Percentiles rank a stretch among this genome's conserved stretches.
Conservation (phyloP, 2,888 invertebrate species). For the Sinohyriopsis cumingii region DNA sequence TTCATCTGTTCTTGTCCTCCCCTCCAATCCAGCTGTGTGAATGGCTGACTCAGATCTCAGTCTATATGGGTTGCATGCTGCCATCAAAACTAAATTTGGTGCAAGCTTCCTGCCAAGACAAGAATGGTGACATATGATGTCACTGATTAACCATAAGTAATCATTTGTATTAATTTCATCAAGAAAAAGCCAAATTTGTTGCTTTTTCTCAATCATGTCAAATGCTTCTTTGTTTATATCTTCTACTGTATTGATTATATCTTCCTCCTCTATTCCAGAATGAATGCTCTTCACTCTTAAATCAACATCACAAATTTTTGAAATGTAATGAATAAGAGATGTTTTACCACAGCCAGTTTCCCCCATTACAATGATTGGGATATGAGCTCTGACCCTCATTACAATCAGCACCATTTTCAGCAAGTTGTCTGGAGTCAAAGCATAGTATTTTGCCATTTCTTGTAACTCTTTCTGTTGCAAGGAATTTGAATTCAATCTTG, state of each 20-base stretch:
- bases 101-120: slow-evolving; percentile 34
- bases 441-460: slow-evolving; percentile 32
- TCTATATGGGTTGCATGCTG: slow-evolving; percentile 57
- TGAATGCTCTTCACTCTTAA: slow-evolving; percentile 49
- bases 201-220: not conserved
- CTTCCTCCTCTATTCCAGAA: slow-evolving; percentile 39
- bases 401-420: slow-evolving; percentile 54
- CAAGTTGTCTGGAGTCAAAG: slow-evolving; percentile 53
- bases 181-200: slow-evolving; percentile 46
- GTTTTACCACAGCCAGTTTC: slow-evolving; percentile 62
- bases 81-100: slow-evolving; percentile 45
- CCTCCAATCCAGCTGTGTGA: slow-evolving; percentile 42
- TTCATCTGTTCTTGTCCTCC: slow-evolving; percentile 44
- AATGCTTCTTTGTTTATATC: slow-evolving; percentile 21
- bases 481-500: slow-evolving; percentile 21
- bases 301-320: slow-evolving; percentile 36
- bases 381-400: slow-evolving; percentile 37
- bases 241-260: slow-evolving; percentile 24
- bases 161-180: slow-evolving; percentile 58
- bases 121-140: slow-evolving; percentile 41
- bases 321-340: slow-evolving; percentile 46
- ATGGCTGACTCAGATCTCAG: slow-evolving; percentile 32
- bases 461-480: slow-evolving; percentile 7
- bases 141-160: slow-evolving; percentile 41
- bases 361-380: slow-evolving; percentile 56